Percentiles rank a stretch among this genome's conserved stretches.
Evolutionary conservation across 2,113 vertebrate genomes (phyloP).

Genomic region (Leucopsar rothschildi): DNA sequence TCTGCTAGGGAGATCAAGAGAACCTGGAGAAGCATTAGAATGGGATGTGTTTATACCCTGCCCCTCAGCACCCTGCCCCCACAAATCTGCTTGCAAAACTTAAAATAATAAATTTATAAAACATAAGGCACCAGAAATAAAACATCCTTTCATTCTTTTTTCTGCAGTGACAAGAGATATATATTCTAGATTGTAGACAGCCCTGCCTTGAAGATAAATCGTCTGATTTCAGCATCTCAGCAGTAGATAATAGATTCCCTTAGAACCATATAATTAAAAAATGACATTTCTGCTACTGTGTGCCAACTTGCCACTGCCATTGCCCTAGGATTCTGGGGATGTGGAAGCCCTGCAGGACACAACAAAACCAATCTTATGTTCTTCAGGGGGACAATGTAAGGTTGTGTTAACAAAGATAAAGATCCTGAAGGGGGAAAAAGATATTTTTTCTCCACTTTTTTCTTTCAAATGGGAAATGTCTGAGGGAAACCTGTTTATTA

Average conservation of each 20-base stretch:
- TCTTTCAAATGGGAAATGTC: not conserved
- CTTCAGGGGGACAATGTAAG: slow-evolving; percentile 26
- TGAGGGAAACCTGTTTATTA: not conserved
- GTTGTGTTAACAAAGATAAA: not conserved
- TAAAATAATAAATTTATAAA: slow-evolving; percentile 66
- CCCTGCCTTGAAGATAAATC: slow-evolving; percentile 74
- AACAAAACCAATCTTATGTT: slow-evolving; percentile 47
- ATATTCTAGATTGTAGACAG: slow-evolving; percentile 66
- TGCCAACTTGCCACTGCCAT: slow-evolving; percentile 30
- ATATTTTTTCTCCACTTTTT: not conserved
- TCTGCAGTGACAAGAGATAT: slow-evolving; percentile 68
- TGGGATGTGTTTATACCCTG: not conserved
- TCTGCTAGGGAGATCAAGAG: not conserved
- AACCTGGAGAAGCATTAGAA: not conserved
- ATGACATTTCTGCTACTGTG: slow-evolving; percentile 66
- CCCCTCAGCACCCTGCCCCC: not conserved
- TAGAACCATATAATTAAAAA: slow-evolving; percentile 77
- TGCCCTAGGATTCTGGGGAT: slow-evolving; percentile 49
- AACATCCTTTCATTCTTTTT: slow-evolving; percentile 64
- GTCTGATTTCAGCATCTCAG: slow-evolving; percentile 73
- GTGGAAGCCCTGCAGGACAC: slow-evolving; percentile 9
- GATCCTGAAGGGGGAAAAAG: not conserved
- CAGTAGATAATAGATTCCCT: slow-evolving; percentile 73
- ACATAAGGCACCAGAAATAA: slow-evolving; percentile 66
- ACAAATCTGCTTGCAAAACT: not conserved